Conservation (phyloP, 2,888 invertebrate genomes). For the Ophioninae sp. region DNA sequence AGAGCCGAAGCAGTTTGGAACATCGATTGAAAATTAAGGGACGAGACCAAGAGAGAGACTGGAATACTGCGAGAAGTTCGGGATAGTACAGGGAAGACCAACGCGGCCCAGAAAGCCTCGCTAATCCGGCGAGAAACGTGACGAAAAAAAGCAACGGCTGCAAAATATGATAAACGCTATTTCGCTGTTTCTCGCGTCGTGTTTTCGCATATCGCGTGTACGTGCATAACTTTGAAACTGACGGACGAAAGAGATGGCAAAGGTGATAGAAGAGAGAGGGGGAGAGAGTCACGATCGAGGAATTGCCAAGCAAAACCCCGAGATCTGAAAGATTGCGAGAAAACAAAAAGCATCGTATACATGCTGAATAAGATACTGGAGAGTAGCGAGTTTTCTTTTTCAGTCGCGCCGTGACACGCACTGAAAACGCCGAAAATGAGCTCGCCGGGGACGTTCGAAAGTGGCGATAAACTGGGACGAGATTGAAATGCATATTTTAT, state of each 20-base stretch:
- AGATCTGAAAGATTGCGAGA: not conserved
- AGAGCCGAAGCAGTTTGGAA: slow-evolving; percentile 57
- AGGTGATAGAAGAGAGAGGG: not conserved
- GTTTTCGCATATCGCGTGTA: not conserved
- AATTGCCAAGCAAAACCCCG: slow-evolving; percentile 6
- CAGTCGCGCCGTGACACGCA: slow-evolving; percentile 1
- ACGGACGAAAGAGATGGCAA: not conserved
- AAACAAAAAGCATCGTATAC: not conserved
- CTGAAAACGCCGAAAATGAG: slow-evolving; percentile 31
- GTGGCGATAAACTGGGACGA: not conserved
- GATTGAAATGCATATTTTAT: not conserved
- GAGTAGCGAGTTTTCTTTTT: slow-evolving; percentile 4
- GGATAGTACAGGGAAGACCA: slow-evolving; percentile 32
- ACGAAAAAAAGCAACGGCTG: slow-evolving; percentile 6
- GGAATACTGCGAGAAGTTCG: slow-evolving; percentile 3
- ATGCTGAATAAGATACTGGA: not conserved
- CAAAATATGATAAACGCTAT: slow-evolving; percentile 13
- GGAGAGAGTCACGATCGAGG: not conserved
- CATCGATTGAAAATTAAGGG: slow-evolving; percentile 60
- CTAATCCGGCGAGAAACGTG: slow-evolving; percentile 44
- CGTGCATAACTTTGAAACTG: not conserved
- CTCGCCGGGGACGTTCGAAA: not conserved
- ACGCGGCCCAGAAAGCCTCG: slow-evolving; percentile 42
- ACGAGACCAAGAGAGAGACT: slow-evolving; percentile 18
- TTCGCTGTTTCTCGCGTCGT: not conserved